Base-by-base conservation (phyloP, 2,113 vertebrate species). In the Lipophrys pholis region DNA sequence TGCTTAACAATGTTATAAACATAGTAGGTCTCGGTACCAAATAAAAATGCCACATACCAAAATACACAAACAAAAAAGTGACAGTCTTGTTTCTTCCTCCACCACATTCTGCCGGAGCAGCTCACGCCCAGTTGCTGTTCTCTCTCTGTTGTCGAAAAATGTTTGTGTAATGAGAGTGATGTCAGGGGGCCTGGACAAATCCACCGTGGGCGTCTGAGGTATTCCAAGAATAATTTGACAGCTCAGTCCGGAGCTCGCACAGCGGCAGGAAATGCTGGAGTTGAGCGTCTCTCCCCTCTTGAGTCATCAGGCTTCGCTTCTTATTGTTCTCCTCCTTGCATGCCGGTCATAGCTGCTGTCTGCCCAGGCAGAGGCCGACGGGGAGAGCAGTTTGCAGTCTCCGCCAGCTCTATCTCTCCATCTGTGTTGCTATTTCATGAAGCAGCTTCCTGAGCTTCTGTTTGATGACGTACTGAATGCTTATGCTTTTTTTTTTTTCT, bases 291-390 rank as follows among this genome's bases (percentile, higher is more conserved):
- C 38, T 62, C 72, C 59, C 77, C 46, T 0, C 42, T 45, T 55
- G 71, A 80, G 70, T 88, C 80, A 76, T 69, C 65, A 83, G 80
- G 68, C 84, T 76, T 16, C 41, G 85, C 60, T 67, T 78, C 79
- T 77, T 82, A 55, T 76, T 89, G 84, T 89, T 88, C 82, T 69
- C 69, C 48, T 41, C 80, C 69, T 77, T 74, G 84, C 87, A 84
- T 90, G 78, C 90, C 82, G 83, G 66, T 87, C 89, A 93, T 88
- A 88, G 82, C 85, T 87, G 64, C 63, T 77, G 76, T 76, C 77
- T 68, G 64, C 61, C 78, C 79, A 82, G 38, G 87, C 82, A 77
- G 79, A 62, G 51, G 66, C 36, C 58, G 40, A 62, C 45, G 54
- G 61, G 42, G 35, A 53, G 49, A 60, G 63, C 60, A 62, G 54